Base-by-base conservation (phyloP, 2,888 invertebrate genomes). In the Chrysina gloriosa region DNA sequence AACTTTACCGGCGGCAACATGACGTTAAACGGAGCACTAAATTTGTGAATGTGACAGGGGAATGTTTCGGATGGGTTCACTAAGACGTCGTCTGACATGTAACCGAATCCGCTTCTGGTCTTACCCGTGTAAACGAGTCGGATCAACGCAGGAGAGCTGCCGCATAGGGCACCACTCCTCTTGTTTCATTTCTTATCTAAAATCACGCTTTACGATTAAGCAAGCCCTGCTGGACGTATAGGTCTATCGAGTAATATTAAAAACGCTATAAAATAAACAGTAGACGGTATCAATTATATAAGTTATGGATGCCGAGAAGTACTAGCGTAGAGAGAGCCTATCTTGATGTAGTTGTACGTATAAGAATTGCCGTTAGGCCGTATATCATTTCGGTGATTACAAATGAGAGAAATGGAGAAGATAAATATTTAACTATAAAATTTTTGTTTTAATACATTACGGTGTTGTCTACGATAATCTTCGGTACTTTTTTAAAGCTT, bases 41-140 rank as follows among this genome's bases (percentile, higher is more conserved):
- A 50, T 42, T 42, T 25, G 42, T 42, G 36, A 52, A 65, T 65
- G 56, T 65, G 65, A 67, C 66, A 67, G 66, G 48, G 58, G 58
- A 61, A 67, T 58, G 66, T 58, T 56, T 58, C 48, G 42, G 58
- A 42, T 61, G 29, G 58, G 58, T 61, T 42, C 58, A 61, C 65
- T 68, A 63, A 66, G 71, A 74, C 71, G 63, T 70, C 71, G 71
- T 68, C 71, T 74, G 75, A 75, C 74, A 71, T 73, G 76, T 71
- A 76, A 76, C 73, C 73, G 70, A 73, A 77, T 74, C 75, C 71
- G 74, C 76, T 76, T 70, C 75, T 72, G 74, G 76, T 76, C 68
- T 77, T 77, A 76, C 76, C 70, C 71, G 69, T 69, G 63, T 65
- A 70, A 70, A 71, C 72, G 58, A 69, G 72, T 71, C 67, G 69